Base-by-base conservation (phyloP, 2,888 invertebrate species). In the Theristus sp. region DNA sequence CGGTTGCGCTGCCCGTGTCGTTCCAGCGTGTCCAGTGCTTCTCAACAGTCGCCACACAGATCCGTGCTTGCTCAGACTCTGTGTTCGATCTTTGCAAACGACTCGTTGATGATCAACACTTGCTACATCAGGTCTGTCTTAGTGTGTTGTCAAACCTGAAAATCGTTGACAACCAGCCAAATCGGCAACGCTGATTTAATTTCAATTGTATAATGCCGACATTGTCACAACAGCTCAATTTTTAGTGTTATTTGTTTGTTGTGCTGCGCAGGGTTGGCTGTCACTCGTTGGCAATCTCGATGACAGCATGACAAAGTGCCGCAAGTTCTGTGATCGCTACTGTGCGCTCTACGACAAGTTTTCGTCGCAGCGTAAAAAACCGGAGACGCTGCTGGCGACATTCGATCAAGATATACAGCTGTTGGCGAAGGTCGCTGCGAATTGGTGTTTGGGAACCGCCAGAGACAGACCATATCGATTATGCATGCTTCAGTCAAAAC, bases 251-350 rank as follows among this genome's bases (percentile, higher is more conserved):
- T 38, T 17, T 38, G 6, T 38, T 38, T 17, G 6, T 38, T 38
- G 17, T 38, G n/a, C n/a, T n/a, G n/a, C n/a, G n/a, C 64, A 64
- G 54, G 62, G 63, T 26, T 64, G 64, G 64, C 46, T 49, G 13
- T 64, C 60, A 20, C 57, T 64, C 20, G 63, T 64, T 24, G 60
- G 64, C 22, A 59, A 64, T 54, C 47, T 64, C 47, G 64, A 64
- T 20, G 64, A 64, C 31, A 31, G 52, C 22, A 56, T 27, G 3
- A 10, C 2, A 13, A 49, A 28, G 1, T 60, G 56, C 26, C 1
- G 1, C 2, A n/a, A 29, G 25, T 25, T 56, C 2, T 22, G 22
- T 20, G 52, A 54, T 1, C 10, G 28, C 2, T 62, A 56, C 46
- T 20, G 29, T 2, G 59, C n/a, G 6, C 55, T 38, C 2, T 20